Conservation (phyloP, 1,140 invertebrate genomes). For the Hylyphantes graminicola region DNA sequence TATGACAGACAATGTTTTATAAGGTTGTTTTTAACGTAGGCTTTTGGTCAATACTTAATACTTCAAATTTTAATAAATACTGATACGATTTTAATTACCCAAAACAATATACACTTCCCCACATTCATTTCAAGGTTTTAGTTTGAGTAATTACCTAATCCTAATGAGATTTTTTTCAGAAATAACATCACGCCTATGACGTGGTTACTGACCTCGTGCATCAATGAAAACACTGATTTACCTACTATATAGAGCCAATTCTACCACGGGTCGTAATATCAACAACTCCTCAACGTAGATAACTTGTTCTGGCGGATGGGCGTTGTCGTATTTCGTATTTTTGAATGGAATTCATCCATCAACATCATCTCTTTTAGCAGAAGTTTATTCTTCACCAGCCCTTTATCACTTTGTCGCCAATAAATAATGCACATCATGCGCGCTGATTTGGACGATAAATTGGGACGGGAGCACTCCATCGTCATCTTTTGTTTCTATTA, state of each 20-base stretch:
- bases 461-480: not conserved
- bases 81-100: too few species aligned
- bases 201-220: not conserved
- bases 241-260: too few species aligned
- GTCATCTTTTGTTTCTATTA: too few species aligned
- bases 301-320: slow-evolving; percentile 22
- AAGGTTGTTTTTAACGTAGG: too few species aligned
- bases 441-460: slow-evolving; percentile 2
- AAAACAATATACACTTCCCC: too few species aligned
- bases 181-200: not conserved
- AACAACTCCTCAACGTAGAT: not conserved
- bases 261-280: not conserved
- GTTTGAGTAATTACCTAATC: too few species aligned
- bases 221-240: slow-evolving; percentile 1
- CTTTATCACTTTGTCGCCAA: slow-evolving; percentile 4
- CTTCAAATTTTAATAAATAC: too few species aligned
- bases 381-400: not conserved
- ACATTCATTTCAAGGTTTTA: too few species aligned
- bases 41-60: too few species aligned
- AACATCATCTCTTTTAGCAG: slow-evolving; percentile 11
- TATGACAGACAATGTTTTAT: too few species aligned
- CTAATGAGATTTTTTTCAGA: too few species aligned
- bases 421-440: not conserved
- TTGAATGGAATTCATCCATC: slow-evolving; percentile 7
- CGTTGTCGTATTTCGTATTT: not conserved